Base-by-base conservation (phyloP, 2,113 vertebrate genomes). In the Noctilio leporinus region DNA sequence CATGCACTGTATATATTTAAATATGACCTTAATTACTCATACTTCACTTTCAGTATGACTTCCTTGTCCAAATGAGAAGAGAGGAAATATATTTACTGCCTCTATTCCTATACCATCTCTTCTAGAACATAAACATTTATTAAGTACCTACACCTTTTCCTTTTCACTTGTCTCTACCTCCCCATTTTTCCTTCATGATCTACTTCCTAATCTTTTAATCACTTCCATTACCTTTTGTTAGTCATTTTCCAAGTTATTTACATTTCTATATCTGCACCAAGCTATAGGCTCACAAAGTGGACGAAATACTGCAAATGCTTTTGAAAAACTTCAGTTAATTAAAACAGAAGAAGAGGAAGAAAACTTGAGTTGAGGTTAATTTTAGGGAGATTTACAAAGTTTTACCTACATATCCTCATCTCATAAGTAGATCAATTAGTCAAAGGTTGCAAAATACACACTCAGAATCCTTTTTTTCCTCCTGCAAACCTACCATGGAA, bases 391-490 rank as follows among this genome's bases (percentile, higher is more conserved):
- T 53, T 65, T 47, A 53, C 22, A 90, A 90, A 93, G 22, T 4
- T 89, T 55, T 55, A 55, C 16, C 10, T 17, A 53, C 7, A 64
- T 17, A 38, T 10, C 38, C 11, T 59, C 10, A 5, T 84, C 47
- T 91, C 49, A 24, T 55, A 88, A 84, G 77, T 5, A 45, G 10
- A 62, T 67, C 35, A 38, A 38, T 82, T 49, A 76, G 15, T 35
- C 10, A 35, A 77, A 55, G 38, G 3, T 75, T 89, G 8, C 7
- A 92, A 40, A 22, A 55, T 8, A 78, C 6, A 19, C 4, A 65
- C 1, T 19, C n/a, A 82, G 24, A 53, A 2, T 0, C 10, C 1
- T 24, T 20, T 7, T 35, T 5, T 51, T n/a, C n/a, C n/a, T n/a
- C 19, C 28, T 80, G 59, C 5, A 40, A n/a, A 35, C 3, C 30